Evolutionary conservation across 2,888 invertebrate genomes (phyloP).

Genomic region (Alloscopus bannaensis): DNA sequence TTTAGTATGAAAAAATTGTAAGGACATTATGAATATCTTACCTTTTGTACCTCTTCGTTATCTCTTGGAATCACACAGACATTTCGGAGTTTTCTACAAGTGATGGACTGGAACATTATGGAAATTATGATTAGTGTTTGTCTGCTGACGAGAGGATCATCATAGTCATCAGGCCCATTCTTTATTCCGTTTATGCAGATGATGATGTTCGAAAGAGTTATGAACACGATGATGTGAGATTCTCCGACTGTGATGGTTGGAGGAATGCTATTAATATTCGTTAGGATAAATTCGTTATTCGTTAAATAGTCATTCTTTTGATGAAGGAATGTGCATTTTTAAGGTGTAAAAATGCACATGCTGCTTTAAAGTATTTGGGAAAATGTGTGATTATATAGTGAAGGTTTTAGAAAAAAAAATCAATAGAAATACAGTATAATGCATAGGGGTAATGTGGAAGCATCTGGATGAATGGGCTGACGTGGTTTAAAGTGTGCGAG

Average conservation of each 20-base stretch:
- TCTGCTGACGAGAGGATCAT: constrained; percentile 17
- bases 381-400: too few species aligned
- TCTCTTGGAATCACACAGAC: constrained; percentile 42
- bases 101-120: constrained; percentile 63
- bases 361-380: too few species aligned
- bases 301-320: not conserved
- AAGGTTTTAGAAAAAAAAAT: too few species aligned
- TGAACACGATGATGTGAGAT: constrained; percentile 35
- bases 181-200: constrained; percentile 30
- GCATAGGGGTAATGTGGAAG: too few species aligned
- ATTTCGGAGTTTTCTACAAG: not conserved
- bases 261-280: constrained; percentile 57
- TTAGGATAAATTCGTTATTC: constrained; percentile 34
- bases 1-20: constrained; percentile 30
- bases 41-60: constrained; percentile 43
- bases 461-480: too few species aligned
- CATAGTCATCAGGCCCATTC: not conserved
- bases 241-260: constrained; percentile 36
- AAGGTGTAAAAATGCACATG: too few species aligned
- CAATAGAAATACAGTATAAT: too few species aligned
- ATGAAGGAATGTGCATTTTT: too few species aligned
- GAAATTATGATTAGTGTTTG: constrained; percentile 62
- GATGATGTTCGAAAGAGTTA: constrained; percentile 10
- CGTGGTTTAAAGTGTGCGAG: too few species aligned
- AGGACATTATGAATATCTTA: constrained; percentile 34